Conservation (phyloP, 2,113 vertebrate species). For the Zonotrichia leucophrys region DNA sequence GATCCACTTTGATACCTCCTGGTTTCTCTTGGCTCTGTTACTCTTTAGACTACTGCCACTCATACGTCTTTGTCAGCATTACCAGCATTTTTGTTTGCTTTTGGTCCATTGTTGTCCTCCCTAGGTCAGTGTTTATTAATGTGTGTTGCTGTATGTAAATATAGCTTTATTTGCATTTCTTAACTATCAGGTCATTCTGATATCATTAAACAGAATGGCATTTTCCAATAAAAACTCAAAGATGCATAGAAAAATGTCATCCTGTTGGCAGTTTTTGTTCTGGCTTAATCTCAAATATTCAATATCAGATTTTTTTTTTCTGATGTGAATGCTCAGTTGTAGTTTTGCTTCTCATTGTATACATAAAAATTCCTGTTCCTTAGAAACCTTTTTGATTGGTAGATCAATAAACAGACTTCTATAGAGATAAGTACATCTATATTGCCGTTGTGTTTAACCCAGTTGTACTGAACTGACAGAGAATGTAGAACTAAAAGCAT, state of each 20-base stretch:
- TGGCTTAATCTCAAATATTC: background rate
- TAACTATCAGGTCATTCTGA: background rate
- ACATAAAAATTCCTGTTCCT: background rate
- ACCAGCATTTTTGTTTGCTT: background rate
- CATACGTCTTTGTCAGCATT: background rate
- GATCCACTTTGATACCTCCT: background rate
- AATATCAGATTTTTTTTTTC: background rate
- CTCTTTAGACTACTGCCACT: background rate
- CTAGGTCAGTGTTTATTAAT: background rate
- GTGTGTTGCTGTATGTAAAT: background rate
- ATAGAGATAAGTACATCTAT: background rate
- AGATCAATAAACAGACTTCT: background rate
- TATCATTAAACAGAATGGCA: background rate
- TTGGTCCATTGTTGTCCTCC: background rate
- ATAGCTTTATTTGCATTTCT: background rate
- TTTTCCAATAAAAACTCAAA: background rate
- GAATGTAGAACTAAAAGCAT: background rate
- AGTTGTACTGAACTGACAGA: background rate
- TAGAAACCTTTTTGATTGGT: background rate
- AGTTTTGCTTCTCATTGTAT: background rate
- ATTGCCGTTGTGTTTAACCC: background rate
- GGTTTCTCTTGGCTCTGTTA: background rate
- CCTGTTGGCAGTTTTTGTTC: background rate
- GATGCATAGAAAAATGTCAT: background rate
- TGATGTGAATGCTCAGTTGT: background rate